phyloP scores from a whole-genome alignment of 2,113 vertebrate species.

The Neolamprologus sp. region DNA sequence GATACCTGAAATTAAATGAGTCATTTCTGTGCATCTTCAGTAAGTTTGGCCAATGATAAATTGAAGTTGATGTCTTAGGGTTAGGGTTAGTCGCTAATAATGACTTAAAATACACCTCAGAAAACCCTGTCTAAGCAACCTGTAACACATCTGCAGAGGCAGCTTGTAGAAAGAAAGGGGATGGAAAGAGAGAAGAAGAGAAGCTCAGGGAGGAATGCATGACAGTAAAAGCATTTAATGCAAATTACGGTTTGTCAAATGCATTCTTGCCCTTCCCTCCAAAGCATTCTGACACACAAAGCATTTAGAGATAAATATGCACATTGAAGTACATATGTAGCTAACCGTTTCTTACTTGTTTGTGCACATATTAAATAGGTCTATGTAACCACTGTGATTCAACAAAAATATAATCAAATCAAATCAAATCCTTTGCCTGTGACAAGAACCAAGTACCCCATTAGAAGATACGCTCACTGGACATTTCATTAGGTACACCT shows the following conservation, averaged over 20 bases:
- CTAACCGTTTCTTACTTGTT: neutral
- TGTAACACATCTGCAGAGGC: neutral
- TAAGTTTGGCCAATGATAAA: neutral
- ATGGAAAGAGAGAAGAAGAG: neutral
- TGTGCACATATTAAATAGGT: neutral
- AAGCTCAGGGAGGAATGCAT: neutral
- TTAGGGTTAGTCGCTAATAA: neutral
- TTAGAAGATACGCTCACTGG: neutral
- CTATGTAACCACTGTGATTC: neutral
- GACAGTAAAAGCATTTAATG: neutral
- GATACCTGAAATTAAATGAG: neutral
- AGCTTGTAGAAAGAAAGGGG: neutral
- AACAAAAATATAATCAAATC: neutral
- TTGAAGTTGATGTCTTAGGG: neutral
- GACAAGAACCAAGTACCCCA: neutral
- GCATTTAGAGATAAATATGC: neutral
- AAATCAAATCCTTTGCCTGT: neutral
- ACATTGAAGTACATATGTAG: neutral
- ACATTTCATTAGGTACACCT: neutral
- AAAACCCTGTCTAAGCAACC: neutral
- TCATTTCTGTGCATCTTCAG: neutral
- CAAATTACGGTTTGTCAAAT: neutral
- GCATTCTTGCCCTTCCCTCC: neutral
- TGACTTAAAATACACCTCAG: neutral
- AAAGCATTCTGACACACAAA: neutral